Conservation (phyloP, 2,888 invertebrate genomes). For the Buathra laborator region DNA sequence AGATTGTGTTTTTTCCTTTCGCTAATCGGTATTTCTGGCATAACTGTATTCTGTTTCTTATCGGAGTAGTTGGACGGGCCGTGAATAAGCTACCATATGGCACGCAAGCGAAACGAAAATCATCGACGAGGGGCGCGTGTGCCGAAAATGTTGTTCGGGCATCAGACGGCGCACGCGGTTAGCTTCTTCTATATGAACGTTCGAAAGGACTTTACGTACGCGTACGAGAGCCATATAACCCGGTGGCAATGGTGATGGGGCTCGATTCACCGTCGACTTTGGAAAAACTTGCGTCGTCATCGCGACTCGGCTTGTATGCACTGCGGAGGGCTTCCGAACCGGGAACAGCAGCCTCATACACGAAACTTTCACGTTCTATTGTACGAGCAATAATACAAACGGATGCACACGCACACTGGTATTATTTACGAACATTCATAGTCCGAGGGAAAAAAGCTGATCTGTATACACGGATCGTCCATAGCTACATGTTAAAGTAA, state of each 20-base stretch:
- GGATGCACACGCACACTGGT: constrained; percentile 48
- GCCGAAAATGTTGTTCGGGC: constrained; percentile 46
- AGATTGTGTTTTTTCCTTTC: not conserved
- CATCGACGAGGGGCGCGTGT: constrained; percentile 33
- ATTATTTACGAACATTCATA: not conserved
- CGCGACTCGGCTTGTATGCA: constrained; percentile 48
- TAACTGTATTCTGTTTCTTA: not conserved
- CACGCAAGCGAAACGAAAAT: constrained; percentile 12
- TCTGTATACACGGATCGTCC: constrained; percentile 6
- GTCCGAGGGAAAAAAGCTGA: constrained; percentile 10
- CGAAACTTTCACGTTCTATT: constrained; percentile 61
- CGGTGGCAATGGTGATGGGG: constrained; percentile 59
- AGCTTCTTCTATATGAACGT: constrained; percentile 45
- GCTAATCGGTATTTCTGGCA: not conserved
- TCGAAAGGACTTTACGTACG: constrained; percentile 22
- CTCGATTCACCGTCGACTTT: constrained; percentile 69
- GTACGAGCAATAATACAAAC: constrained; percentile 62
- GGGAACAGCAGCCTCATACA: constrained; percentile 43
- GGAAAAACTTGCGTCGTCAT: constrained; percentile 65
- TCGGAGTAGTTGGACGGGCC: not conserved
- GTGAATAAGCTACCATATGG: constrained; percentile 50
- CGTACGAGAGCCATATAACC: constrained; percentile 44
- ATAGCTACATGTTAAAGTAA: not conserved
- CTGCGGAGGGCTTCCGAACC: constrained; percentile 55
- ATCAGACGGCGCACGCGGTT: constrained; percentile 52